Evolutionary conservation across 1,140 invertebrate genomes (phyloP).

Genomic region (Calliopsis andreniformis): DNA sequence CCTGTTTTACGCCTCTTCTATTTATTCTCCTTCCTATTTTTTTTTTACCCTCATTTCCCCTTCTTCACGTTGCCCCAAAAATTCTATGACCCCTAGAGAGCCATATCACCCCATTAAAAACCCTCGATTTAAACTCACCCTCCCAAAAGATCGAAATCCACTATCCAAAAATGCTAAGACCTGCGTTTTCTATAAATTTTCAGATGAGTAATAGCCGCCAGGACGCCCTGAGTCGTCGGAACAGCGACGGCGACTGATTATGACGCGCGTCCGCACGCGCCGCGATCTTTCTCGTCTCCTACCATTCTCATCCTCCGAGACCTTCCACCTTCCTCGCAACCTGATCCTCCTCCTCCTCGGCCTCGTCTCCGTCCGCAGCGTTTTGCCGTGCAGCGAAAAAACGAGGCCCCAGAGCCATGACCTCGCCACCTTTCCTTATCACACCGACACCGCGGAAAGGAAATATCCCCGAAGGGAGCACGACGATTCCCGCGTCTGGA

Average conservation of each 20-base stretch:
- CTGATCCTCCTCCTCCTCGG: constrained; percentile 63
- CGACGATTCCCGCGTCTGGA: constrained; percentile 4
- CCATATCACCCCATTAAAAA: no score
- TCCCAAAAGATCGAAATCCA: no score
- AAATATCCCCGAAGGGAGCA: constrained; percentile 27
- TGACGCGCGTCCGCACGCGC: constrained; percentile 73
- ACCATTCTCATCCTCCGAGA: constrained; percentile 68
- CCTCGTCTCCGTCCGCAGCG: constrained; percentile 51
- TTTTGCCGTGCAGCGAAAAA: constrained; percentile 55
- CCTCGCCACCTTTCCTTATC: constrained; percentile 34
- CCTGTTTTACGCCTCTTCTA: no score
- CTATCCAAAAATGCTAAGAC: no score
- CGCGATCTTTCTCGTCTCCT: constrained; percentile 73
- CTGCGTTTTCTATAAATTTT: not conserved
- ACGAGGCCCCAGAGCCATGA: constrained; percentile 45
- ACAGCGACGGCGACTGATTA: constrained; percentile 78
- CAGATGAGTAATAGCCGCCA: constrained; percentile 74
- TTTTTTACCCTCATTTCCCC: no score
- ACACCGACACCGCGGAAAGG: constrained; percentile 6
- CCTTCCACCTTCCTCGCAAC: constrained; percentile 58
- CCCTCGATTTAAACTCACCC: no score
- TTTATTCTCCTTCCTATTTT: no score
- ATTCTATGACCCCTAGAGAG: no score
- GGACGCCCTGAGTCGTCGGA: constrained; percentile 70
- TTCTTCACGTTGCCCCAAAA: no score